phyloP scores from a whole-genome alignment of 37 sponge, comb jelly and placozoan genomes.

The Petrosia ficiformis region DNA sequence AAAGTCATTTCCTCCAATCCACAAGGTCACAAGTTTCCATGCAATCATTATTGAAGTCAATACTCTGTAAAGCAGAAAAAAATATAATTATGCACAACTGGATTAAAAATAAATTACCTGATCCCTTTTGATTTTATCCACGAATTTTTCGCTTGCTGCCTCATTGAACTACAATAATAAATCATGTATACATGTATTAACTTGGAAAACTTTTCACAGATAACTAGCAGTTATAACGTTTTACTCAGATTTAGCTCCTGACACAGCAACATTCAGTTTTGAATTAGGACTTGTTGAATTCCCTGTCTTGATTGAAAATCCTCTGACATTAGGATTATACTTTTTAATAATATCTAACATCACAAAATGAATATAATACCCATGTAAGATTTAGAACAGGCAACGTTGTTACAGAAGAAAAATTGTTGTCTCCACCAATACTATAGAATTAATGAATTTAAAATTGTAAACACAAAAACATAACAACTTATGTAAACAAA shows the following conservation, averaged over 20 bases:
- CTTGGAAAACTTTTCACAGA: no score
- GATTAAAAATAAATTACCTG: neutral
- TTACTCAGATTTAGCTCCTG: constrained; percentile 52
- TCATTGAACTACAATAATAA: no score
- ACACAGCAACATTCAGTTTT: constrained; percentile 36
- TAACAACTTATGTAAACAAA: neutral
- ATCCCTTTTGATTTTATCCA: constrained; percentile 1
- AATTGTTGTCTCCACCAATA: constrained; percentile 9
- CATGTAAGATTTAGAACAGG: neutral
- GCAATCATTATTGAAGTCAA: constrained; percentile 33
- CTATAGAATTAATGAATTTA: no score
- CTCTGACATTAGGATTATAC: constrained; percentile 52
- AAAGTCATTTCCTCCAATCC: constrained; percentile 79
- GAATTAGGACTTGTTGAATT: constrained; percentile 3
- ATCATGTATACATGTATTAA: neutral
- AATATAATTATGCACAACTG: neutral
- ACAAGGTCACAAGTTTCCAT: constrained; percentile 72
- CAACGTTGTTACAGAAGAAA: neutral
- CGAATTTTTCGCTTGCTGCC: no score
- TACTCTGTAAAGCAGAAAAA: neutral
- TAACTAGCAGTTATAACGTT: no score
- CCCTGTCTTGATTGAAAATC: constrained; percentile 36
- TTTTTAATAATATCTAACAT: constrained; percentile 41
- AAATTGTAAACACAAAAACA: no score
- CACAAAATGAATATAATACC: no score